phyloP scores from a whole-genome alignment of 2,113 vertebrate species.

The Epinephelus moara region DNA sequence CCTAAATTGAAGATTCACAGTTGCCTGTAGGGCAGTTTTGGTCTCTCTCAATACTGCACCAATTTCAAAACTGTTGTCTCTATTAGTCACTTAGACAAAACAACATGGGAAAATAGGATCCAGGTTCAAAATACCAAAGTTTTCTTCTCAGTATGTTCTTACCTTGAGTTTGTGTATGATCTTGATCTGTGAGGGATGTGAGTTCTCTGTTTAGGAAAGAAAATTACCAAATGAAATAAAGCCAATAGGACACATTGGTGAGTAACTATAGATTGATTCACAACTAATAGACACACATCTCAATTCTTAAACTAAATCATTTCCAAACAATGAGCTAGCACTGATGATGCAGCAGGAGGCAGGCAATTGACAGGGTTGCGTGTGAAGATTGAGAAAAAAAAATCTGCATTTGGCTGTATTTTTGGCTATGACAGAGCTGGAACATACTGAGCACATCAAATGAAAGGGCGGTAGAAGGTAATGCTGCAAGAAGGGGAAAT shows the following conservation, averaged over 20 bases:
- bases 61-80: no score
- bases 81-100: no score
- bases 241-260: background rate
- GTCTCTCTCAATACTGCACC: no score
- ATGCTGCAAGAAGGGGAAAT: background rate
- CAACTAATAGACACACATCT: background rate
- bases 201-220: slow-evolving; percentile 63
- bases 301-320: background rate
- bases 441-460: background rate
- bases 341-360: background rate
- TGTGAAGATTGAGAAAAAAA: background rate
- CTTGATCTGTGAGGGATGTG: slow-evolving; percentile 60
- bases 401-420: background rate
- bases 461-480: background rate
- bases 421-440: background rate
- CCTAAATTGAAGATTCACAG: no score
- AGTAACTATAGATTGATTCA: background rate
- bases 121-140: no score
- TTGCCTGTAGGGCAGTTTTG: no score
- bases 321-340: background rate
- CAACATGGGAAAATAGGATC: no score
- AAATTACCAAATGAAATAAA: background rate
- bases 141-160: background rate
- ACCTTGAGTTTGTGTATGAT: slow-evolving; percentile 64
- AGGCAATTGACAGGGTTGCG: no score